These are phyloP conservation scores for Lithobates pipiens DNA, from an alignment of 2,797 vertebrate species.

Conservation along the genomic window DNA sequence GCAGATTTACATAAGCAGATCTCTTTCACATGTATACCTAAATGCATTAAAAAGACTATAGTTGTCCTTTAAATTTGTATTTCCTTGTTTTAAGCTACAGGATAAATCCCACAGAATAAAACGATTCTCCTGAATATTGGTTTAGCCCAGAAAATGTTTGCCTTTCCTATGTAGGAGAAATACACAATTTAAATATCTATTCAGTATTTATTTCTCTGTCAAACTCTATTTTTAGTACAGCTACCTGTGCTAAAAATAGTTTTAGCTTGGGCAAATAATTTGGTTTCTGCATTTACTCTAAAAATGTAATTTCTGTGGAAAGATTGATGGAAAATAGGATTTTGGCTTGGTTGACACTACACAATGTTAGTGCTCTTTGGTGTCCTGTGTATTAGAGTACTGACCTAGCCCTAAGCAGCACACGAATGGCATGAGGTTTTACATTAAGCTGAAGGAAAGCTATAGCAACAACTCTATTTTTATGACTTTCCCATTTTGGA, in stretches of 20 bases:
- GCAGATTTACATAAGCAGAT: too few species aligned
- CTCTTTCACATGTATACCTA: too few species aligned
- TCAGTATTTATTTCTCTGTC: too few species aligned
- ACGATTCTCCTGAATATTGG: not conserved
- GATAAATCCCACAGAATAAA: not conserved
- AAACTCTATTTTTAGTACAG: too few species aligned
- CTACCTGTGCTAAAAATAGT: too few species aligned
- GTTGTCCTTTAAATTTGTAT: too few species aligned
- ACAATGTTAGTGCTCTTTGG: not conserved
- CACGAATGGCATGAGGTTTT: not conserved
- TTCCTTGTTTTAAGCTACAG: not conserved
- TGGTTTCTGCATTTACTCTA: too few species aligned
- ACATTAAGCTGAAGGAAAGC: not conserved
- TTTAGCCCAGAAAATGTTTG: not conserved
- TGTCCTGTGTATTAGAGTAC: not conserved
- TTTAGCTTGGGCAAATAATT: too few species aligned
- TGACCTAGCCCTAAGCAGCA: not conserved
- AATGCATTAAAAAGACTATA: too few species aligned
- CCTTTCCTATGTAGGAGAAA: too few species aligned
- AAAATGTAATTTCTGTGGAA: too few species aligned
- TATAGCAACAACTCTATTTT: not conserved
- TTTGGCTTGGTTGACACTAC: not conserved
- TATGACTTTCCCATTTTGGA: not conserved
- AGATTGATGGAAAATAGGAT: not conserved
- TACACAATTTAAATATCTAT: too few species aligned